Evolutionary conservation across 2,113 vertebrate species (phyloP).

Genomic region (Anguilla rostrata): DNA sequence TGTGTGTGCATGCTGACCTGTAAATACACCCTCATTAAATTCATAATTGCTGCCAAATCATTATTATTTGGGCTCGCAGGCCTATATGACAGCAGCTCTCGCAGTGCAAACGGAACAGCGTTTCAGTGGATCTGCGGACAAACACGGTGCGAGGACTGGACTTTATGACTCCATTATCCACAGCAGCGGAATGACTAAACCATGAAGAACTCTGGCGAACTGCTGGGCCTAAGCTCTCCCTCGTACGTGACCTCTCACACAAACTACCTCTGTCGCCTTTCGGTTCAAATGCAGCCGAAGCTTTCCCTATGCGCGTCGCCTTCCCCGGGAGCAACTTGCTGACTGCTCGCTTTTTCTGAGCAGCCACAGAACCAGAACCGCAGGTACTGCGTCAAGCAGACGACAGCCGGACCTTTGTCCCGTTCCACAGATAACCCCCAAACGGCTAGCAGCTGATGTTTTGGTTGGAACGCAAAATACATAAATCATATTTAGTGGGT

Average conservation of each 20-base stretch:
- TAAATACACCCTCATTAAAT: too few species aligned
- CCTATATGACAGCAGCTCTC: too few species aligned
- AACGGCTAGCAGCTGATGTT: neutral
- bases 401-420: neutral
- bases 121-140: too few species aligned
- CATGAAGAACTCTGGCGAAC: neutral
- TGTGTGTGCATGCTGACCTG: slow-evolving; percentile 34
- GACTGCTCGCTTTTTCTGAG: neutral
- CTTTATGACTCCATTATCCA: too few species aligned
- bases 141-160: too few species aligned
- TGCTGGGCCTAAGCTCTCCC: neutral
- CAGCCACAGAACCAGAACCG: neutral
- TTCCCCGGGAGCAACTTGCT: neutral
- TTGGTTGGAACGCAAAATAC: neutral
- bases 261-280: neutral
- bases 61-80: too few species aligned
- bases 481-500: neutral
- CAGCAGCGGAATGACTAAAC: too few species aligned
- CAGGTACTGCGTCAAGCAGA: neutral
- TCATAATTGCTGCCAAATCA: too few species aligned
- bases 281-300: neutral
- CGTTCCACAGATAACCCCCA: neutral
- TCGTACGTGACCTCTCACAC: neutral
- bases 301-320: neutral
- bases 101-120: too few species aligned